phyloP scores from a whole-genome alignment of 2,888 invertebrate species.

The Hypena proboscidalis region DNA sequence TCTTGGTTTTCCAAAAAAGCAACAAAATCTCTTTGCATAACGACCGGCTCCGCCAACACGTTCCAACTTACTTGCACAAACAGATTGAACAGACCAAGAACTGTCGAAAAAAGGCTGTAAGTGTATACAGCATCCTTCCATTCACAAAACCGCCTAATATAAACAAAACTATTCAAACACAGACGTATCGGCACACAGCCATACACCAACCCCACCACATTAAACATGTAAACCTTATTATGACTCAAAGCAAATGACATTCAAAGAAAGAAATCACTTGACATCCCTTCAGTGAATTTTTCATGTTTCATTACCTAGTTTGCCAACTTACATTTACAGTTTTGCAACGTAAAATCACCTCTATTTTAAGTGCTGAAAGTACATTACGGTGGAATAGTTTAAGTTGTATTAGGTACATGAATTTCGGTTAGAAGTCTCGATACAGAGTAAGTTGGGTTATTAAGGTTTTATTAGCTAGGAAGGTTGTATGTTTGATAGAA shows the following conservation, averaged over 20 bases:
- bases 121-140: no score
- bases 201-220: slow-evolving; percentile 36
- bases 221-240: slow-evolving; percentile 55
- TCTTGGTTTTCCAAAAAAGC: no score
- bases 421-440: slow-evolving; percentile 18
- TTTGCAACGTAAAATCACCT: slow-evolving; percentile 2
- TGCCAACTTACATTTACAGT: slow-evolving; percentile 18
- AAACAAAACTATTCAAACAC: slow-evolving; percentile 1
- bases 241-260: slow-evolving; percentile 51
- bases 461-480: slow-evolving; percentile 7
- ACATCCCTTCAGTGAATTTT: slow-evolving; percentile 50
- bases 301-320: slow-evolving; percentile 53
- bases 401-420: neutral
- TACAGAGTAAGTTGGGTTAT: slow-evolving; percentile 11
- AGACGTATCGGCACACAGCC: slow-evolving; percentile 14
- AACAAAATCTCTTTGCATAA: no score
- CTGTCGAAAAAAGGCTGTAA: no score
- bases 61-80: no score
- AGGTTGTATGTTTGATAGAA: no score
- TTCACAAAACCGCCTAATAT: no score
- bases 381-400: neutral
- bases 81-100: no score
- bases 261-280: slow-evolving; percentile 53
- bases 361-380: neutral
- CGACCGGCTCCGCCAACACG: no score